Conservation (phyloP, 1,140 invertebrate species). For the Diorhabda sublineata region DNA sequence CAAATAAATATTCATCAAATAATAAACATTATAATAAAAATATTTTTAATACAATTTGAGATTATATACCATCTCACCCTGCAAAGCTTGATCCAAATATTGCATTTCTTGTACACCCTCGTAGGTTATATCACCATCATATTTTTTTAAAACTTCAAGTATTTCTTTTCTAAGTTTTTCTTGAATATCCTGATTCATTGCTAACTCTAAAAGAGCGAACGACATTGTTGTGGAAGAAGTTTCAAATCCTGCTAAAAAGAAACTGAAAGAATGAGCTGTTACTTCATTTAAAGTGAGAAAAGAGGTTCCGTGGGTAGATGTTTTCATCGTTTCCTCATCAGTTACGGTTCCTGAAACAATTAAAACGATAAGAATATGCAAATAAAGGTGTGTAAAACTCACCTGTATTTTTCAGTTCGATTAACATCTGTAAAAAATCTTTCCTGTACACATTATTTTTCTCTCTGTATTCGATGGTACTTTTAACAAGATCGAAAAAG, state of each 20-base stretch:
- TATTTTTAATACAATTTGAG: no score
- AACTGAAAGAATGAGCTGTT: constrained; percentile 16
- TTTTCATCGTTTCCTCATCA: no score
- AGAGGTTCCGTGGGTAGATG: no score
- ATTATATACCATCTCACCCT: constrained; percentile 42
- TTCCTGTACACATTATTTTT: background rate
- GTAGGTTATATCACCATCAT: constrained; percentile 52
- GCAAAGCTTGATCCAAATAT: constrained; percentile 33
- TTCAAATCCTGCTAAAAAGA: constrained; percentile 50
- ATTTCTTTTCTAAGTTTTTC: constrained; percentile 48
- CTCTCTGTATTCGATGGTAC: background rate
- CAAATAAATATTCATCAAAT: no score
- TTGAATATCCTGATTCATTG: constrained; percentile 32
- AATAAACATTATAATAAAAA: no score
- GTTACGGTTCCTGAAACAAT: no score
- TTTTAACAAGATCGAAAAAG: background rate
- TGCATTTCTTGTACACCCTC: constrained; percentile 56
- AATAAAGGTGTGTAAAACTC: background rate
- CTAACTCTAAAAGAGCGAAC: constrained; percentile 49
- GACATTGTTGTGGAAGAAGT: constrained; percentile 48
- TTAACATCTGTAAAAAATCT: background rate
- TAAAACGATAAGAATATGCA: no score
- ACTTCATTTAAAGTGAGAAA: no score
- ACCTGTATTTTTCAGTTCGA: background rate
- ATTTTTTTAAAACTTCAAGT: constrained; percentile 43